A percentile compares a stretch with the other conserved stretches of the same genome.
Conservation (phyloP, 1,140 invertebrate genomes). For the Bombus breviceps region DNA sequence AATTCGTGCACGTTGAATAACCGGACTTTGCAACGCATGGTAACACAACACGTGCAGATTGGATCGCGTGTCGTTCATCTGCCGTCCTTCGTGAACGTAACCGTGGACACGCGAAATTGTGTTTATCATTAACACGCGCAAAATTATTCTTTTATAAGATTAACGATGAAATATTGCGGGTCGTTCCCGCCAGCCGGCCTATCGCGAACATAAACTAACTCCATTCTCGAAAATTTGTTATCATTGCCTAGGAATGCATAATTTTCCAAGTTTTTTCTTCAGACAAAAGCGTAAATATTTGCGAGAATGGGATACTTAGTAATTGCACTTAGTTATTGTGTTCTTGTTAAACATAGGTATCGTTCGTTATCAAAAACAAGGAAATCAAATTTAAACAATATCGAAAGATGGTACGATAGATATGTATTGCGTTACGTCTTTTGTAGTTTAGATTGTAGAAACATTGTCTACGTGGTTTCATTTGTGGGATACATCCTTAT, state of each 20-base stretch:
- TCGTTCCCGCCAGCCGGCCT: not conserved
- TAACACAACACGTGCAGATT: constrained; percentile 10
- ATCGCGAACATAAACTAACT: not conserved
- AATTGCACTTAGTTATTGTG: not conserved
- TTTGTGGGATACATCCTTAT: too few species aligned
- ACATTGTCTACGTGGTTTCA: too few species aligned
- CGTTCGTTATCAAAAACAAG: not conserved
- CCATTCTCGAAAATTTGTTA: not conserved
- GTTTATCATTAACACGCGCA: constrained; percentile 47
- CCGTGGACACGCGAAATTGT: constrained; percentile 33
- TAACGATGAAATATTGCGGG: constrained; percentile 11
- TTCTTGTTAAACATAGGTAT: too few species aligned
- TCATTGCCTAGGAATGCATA: not conserved
- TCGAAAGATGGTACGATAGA: not conserved
- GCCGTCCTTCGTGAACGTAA: constrained; percentile 18
- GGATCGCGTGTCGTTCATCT: constrained; percentile 32
- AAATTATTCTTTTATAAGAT: constrained; percentile 38
- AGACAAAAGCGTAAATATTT: not conserved
- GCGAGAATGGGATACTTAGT: not conserved
- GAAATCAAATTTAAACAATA: not conserved
- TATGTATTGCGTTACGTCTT: not conserved
- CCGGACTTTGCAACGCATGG: not conserved
- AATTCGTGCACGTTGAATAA: constrained; percentile 19
- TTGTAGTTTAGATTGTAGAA: not conserved
- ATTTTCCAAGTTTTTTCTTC: not conserved